Evolutionary conservation across 1,140 invertebrate species (phyloP), one percentile per base, ranked within the genome.

Genomic region (Lasioglossum albipes): DNA sequence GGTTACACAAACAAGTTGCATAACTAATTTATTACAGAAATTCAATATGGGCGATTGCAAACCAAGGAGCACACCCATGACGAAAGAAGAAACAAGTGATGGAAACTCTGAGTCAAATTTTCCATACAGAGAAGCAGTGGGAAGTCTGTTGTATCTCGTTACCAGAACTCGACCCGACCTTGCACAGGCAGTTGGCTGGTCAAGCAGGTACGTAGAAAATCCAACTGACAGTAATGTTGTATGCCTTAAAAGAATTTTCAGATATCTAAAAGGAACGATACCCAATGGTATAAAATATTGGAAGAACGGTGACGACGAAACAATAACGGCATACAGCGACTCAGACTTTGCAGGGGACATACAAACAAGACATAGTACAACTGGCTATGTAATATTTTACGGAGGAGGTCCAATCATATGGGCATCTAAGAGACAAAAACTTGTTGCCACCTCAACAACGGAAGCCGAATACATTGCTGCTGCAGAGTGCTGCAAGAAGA

Each of bases 341-440:
- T 16, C 59, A 18, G 71, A 73, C 18, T 73, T 62, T 16, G 57
- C 59, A 13, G 59, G 59, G 13, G 41, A 73, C 62, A 5, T 20
- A 22, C 3, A 49, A 27, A 16, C 59, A 20, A 45, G 22, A 61
- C 27, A 18, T 0, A 72, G 57, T 42, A 72, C 57, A 10, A 72
- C 70, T 2, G 70, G 70, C 5, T 73, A 73, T 18, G 36, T 64
- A 3, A 64, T 64, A 3, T 64, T 73, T 4, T 73, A 49, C 18
- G 45, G 45, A 49, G 45, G 45, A 49, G 45, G 45, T 49, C 45
- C 45, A 49, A 49, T 49, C 45, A 49, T 49, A 49, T 49, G 45
- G 45, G 45, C 45, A 49, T 49, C 45, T 2, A 49, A 49, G 2
- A 49, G 2, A 49, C 45, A 49, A 49, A 49, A 49, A 49, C 45